Evolutionary conservation across 2,113 vertebrate species (phyloP), one percentile per base, ranked within the genome.

Genomic region (Etheostoma cragini): DNA sequence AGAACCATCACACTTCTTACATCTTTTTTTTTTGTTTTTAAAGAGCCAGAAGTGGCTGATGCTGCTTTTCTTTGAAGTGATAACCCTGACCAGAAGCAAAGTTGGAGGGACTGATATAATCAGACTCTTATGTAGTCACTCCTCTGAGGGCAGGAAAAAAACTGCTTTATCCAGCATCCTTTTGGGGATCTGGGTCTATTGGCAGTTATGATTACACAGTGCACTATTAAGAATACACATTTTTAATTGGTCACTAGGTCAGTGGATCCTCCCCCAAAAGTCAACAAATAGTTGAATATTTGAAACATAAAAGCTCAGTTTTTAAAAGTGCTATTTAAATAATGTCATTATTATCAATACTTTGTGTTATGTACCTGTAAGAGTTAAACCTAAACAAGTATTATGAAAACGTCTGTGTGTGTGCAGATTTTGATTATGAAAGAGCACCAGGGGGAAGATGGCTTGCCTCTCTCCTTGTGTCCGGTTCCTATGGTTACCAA

Each of bases 401-500:
- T 22, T 2, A 16, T 38, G 11, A 61, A 49, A 49, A 78, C 33
- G 33, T 65, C 42, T 30, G 0, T 54, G 56, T 11, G 8, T 16
- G 13, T 74, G 50, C 61, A 64, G 54, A 70, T 78, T 42, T 54
- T 35, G 50, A 78, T 30, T 65, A 66, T 42, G 61, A 77, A 47
- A 80, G 35, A 57, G 69, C 38, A 30, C 33, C 3, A 1, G 13
- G 7, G 52, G 57, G 71, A 30, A 22, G 56, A n/a, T 16, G 38
- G 47, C 33, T 72, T 49, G 64, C 60, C 71, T 81, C 14, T 33
- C 42, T 76, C 71, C 63, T 66, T 81, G 54, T 65, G 52, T 56
- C 49, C 63, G 8, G 78, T 91, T 89, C 22, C 89, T 86, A 83
- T 87, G 71, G 88, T 71, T 77, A 87, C 85, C 46, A 6, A 83